phyloP scores from a whole-genome alignment of 92 coral and sea anemone genomes.

The Epizoanthus stellaris region DNA sequence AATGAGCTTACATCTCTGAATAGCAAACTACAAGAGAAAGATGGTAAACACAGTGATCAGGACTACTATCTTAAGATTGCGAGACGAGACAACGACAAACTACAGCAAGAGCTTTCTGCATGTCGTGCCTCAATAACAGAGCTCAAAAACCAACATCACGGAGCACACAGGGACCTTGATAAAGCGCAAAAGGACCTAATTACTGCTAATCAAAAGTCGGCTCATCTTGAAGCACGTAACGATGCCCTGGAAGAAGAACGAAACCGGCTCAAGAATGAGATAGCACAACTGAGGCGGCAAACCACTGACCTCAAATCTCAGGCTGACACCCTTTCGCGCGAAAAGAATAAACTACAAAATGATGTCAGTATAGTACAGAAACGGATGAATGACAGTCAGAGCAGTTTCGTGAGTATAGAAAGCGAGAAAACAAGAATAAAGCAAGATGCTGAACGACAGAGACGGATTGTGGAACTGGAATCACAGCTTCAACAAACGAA shows the following conservation, averaged over 20 bases:
- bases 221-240: conserved; percentile 82
- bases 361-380: conserved; percentile 73
- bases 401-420: conserved; percentile 47
- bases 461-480: conserved; percentile 83
- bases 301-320: conserved; percentile 87
- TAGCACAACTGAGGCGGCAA: conserved; percentile 78
- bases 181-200: conserved; percentile 85
- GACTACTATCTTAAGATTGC: conserved; percentile 75
- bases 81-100: conserved; percentile 83
- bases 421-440: conserved; percentile 72
- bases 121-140: conserved; percentile 79
- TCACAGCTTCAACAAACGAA: conserved; percentile 74
- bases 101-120: conserved; percentile 77
- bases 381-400: conserved; percentile 68
- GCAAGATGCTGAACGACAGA: conserved; percentile 72
- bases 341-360: conserved; percentile 81
- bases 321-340: conserved; percentile 82
- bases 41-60: conserved; percentile 71
- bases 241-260: conserved; percentile 84
- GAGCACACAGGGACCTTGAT: conserved; percentile 80
- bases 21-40: conserved; percentile 76
- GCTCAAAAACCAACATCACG: conserved; percentile 68
- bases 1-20: conserved; percentile 71
- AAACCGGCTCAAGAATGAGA: conserved; percentile 78
- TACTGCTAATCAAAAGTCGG: conserved; percentile 71